Evolutionary conservation across 2,797 vertebrate genomes (phyloP).

Genomic region (Typhlichthys eigenmanni): DNA sequence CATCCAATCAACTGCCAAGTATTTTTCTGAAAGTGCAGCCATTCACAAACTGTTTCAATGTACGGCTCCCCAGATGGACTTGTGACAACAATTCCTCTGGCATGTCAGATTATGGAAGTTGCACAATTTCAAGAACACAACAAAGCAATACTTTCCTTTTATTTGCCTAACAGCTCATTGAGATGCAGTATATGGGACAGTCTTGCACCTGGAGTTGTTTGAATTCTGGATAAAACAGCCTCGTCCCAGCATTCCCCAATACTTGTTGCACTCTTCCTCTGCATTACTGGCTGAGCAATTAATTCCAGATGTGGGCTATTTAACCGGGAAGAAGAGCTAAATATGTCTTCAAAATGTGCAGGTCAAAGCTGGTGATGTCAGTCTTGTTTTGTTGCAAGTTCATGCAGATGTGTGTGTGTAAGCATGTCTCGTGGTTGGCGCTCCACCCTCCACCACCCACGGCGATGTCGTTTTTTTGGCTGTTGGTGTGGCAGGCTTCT

Average conservation of each 20-base stretch:
- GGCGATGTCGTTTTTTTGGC: slow-evolving; percentile 64
- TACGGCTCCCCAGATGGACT: too few species aligned
- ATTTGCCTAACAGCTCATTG: too few species aligned
- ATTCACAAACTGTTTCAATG: too few species aligned
- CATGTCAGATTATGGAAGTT: too few species aligned
- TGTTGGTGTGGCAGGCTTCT: slow-evolving; percentile 64
- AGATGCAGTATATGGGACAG: not conserved
- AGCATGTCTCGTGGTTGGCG: slow-evolving; percentile 37
- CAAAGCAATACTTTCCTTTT: too few species aligned
- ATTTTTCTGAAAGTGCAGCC: too few species aligned
- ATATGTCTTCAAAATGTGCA: slow-evolving; percentile 69
- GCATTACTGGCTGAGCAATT: slow-evolving; percentile 38
- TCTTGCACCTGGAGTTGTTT: slow-evolving; percentile 28
- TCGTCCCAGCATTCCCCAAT: slow-evolving; percentile 20
- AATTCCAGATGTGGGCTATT: slow-evolving; percentile 65
- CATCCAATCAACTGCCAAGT: too few species aligned
- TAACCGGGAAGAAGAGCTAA: slow-evolving; percentile 44
- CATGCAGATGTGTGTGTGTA: slow-evolving; percentile 47
- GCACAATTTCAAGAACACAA: too few species aligned
- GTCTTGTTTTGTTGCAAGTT: slow-evolving; percentile 59
- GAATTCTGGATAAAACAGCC: slow-evolving; percentile 24
- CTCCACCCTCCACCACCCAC: slow-evolving; percentile 75
- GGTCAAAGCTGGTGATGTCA: slow-evolving; percentile 69
- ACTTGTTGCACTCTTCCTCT: slow-evolving; percentile 17
- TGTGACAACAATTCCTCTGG: too few species aligned